Base-by-base conservation (phyloP, 2,888 invertebrate species). In the Torymus tubicola region DNA sequence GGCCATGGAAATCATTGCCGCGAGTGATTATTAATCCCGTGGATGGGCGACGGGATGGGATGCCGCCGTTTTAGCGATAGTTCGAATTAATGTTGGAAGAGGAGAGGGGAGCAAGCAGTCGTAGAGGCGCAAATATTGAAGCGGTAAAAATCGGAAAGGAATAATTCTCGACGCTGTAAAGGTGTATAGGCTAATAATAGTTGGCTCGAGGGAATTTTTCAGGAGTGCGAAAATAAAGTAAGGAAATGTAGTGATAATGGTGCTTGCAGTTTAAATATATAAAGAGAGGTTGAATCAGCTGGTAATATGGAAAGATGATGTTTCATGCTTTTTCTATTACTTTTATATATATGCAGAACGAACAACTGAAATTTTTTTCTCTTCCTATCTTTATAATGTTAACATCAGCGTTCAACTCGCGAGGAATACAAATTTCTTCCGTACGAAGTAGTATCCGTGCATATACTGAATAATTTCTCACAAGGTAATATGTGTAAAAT, bases 351-450 rank as follows among this genome's bases (percentile, higher is more conserved):
- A 2, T 31, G n/a, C 31, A 13, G 11, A 50, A 42, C 24, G 12
- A 21, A 12, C 16, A 52, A 68, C 21, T 55, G 53, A 55, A 24
- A 42, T 55, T 55, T 68, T 52, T 2, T 68, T 55, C 52, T 21
- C 1, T 52, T 24, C 52, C 21, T n/a, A 55, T 55, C 24, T 68
- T 55, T 24, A 13, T 24, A 13, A 14, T 55, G 24, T 24, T 21
- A 21, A 68, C 53, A 24, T 68, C 21, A 14, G 12, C 8, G 4
- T 24, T 5, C 13, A 14, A 21, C 14, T 68, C 24, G 31, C 21
- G 24, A 53, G 55, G 68, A 68, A 68, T 68, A 68, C 24, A 24
- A 53, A 55, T 55, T 55, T 21, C 18, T 5, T 4, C 42, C 8
- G 12, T 24, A 16, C 58, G 64, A 42, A 13, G 42, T 42, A 42